Conservation (phyloP, 2,888 invertebrate genomes). For the Lepidocyrtoides sp. region DNA sequence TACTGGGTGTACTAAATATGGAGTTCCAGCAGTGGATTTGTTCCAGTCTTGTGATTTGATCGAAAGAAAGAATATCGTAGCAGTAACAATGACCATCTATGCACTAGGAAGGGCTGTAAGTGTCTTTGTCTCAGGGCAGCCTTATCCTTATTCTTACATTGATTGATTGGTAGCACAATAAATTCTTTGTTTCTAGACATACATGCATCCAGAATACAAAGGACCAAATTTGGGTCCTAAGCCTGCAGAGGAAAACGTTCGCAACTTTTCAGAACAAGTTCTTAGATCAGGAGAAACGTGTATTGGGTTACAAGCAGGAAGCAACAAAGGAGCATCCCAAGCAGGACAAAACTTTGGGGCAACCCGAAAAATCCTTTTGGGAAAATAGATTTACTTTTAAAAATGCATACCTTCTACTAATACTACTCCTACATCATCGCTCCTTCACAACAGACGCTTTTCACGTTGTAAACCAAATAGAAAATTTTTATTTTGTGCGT, state of each 20-base stretch:
- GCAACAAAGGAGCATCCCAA: conserved; percentile 94
- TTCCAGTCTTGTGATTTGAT: conserved; percentile 97
- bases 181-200: conserved; percentile 88
- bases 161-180: not conserved
- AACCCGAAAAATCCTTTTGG: conserved; percentile 92
- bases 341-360: conserved; percentile 96
- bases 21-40: conserved; percentile 94
- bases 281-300: conserved; percentile 94
- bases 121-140: conserved; percentile 33
- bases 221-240: conserved; percentile 94
- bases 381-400: conserved; percentile 85
- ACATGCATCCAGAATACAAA: conserved; percentile 94
- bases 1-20: conserved; percentile 93
- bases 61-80: conserved; percentile 95
- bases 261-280: conserved; percentile 94
- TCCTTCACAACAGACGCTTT: not conserved
- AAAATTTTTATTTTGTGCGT: conserved; percentile 61
- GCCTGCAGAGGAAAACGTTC: conserved; percentile 94
- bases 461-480: conserved; percentile 24
- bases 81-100: conserved; percentile 95
- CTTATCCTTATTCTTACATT: not conserved
- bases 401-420: too few relatives aligned
- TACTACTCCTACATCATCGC: not conserved
- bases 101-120: conserved; percentile 95
- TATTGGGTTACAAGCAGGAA: conserved; percentile 95